Base-by-base conservation (phyloP, 1,140 invertebrate species). In the Luehdorfia chinensis region DNA sequence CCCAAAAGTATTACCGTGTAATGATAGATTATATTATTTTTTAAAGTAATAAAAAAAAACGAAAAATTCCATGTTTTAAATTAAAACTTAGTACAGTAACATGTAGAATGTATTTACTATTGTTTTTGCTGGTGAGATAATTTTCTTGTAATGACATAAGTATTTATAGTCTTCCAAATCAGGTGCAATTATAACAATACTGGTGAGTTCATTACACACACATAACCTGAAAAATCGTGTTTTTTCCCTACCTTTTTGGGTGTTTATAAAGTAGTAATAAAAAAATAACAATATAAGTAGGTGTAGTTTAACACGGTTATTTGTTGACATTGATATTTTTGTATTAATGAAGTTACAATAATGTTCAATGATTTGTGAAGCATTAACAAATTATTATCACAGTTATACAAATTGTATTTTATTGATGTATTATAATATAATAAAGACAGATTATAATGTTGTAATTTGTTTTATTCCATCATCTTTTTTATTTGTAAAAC, bases 351-450 rank as follows among this genome's bases (percentile, higher is more conserved):
- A 30, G 14, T 43, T 43, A 36, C 16, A 16, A 36, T 36, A 9
- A 36, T 36, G 9, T 30, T 30, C 39, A 28, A 43, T 43, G 8
- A 31, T 31, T 59, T 51, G 53, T 37, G 25, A 21, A 51, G 39
- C 34, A 67, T 66, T 65, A 72, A 66, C 55, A 60, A 62, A 51
- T 59, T 59, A 58, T 66, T 68, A 75, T 74, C 67, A 72, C 66
- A 71, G 67, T 66, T 74, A 75, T 74, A 77, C 65, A 74, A 69
- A 71, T 65, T 73, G 72, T 80, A 77, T 72, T 80, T 66, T 76
- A 78, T 69, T 67, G 61, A 75, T 77, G 67, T 80, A 80, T 70
- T 68, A 69, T 69, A 75, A n/a, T n/a, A n/a, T 67, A 67, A 75
- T 76, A 79, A 80, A 80, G 58, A 68, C 49, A 55, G 67, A 67